Percentiles rank a stretch among this genome's conserved stretches.
These are phyloP conservation scores for Delphinapterus leucas DNA, from an alignment of 2,113 vertebrate species.

Conservation along the genomic window DNA sequence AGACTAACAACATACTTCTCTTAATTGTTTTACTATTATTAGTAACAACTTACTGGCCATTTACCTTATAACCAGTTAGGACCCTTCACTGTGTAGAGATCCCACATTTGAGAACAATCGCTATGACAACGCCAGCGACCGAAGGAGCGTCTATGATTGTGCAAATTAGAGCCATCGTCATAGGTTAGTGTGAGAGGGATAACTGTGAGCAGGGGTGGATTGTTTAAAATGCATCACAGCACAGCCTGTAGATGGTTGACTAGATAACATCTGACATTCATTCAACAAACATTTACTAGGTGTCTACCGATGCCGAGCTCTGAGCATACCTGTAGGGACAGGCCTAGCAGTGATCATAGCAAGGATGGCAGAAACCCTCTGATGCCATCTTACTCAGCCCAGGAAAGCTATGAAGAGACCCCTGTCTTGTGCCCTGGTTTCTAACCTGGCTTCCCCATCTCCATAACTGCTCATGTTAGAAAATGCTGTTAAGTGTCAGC, in stretches of 20 bases:
- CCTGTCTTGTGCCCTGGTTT: background rate
- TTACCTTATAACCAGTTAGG: background rate
- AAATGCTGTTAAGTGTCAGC: background rate
- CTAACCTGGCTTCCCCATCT: background rate
- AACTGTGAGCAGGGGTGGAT: background rate
- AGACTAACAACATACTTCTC: background rate
- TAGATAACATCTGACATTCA: background rate
- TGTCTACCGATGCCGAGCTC: background rate
- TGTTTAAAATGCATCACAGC: background rate
- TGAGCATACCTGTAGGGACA: background rate
- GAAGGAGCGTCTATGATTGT: background rate
- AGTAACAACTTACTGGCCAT: background rate
- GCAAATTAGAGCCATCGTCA: background rate
- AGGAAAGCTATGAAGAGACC: background rate
- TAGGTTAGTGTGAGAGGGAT: background rate
- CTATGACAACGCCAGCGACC: too few species aligned
- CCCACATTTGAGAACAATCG: background rate
- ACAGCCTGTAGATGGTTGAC: background rate
- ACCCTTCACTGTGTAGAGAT: fast-evolving
- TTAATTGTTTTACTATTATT: background rate
- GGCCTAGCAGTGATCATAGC: background rate
- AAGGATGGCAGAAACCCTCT: background rate
- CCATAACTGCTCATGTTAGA: background rate
- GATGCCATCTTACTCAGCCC: background rate
- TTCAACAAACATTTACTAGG: background rate